Evolutionary conservation across 2,888 invertebrate species (phyloP).

Genomic region (Lasioglossum calceatum): DNA sequence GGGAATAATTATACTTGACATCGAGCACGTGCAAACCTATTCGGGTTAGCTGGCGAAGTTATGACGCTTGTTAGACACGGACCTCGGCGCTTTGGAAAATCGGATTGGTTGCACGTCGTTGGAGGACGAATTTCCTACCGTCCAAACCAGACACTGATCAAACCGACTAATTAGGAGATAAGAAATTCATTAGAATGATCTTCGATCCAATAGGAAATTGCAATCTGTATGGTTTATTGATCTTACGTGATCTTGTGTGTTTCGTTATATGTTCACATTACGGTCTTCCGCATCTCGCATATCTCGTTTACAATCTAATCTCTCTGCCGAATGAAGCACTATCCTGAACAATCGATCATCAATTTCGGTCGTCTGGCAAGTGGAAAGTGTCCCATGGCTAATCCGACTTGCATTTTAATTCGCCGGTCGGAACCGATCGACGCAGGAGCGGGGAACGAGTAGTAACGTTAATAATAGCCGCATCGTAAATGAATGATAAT

Average conservation of each 20-base stretch:
- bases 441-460: not conserved
- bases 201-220: conserved; percentile 18
- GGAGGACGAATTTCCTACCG: not conserved
- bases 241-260: not conserved
- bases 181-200: conserved; percentile 67
- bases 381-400: not conserved
- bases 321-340: not conserved
- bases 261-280: no score
- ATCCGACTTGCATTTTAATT: not conserved
- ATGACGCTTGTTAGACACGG: conserved; percentile 61
- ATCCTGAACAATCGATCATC: not conserved
- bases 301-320: not conserved
- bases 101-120: conserved; percentile 41
- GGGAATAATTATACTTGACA: conserved; percentile 42
- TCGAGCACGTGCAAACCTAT: conserved; percentile 11
- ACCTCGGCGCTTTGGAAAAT: conserved; percentile 49
- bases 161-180: conserved; percentile 66
- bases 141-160: conserved; percentile 30
- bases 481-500: conserved; percentile 36
- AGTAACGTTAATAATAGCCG: conserved; percentile 21
- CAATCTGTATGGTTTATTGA: not conserved
- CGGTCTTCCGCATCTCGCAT: no score
- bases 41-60: conserved; percentile 51
- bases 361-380: not conserved
- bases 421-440: not conserved